Percentiles rank a stretch among this genome's conserved stretches.
These are phyloP conservation scores for Drosophila paulistorum DNA, from an alignment of 1,140 invertebrate species.

Conservation along the genomic window DNA sequence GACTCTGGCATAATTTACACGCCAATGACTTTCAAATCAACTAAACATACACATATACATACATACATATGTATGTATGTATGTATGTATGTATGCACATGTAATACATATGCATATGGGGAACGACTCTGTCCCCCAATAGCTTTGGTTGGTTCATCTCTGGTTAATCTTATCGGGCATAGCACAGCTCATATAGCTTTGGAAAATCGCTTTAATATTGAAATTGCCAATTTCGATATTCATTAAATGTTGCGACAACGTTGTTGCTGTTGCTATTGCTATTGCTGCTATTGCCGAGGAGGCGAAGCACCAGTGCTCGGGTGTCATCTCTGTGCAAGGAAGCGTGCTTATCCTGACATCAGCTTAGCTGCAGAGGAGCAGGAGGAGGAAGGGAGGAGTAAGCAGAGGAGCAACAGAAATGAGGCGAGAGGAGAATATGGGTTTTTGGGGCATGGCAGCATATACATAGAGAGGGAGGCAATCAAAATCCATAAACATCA, in stretches of 20 bases:
- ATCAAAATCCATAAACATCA: slow-evolving; percentile 80
- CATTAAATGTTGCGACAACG: slow-evolving; percentile 66
- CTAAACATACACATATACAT: slow-evolving; percentile 34
- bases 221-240: slow-evolving; percentile 80
- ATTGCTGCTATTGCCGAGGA: neutral
- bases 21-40: slow-evolving; percentile 74
- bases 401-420: neutral
- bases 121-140: neutral
- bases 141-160: slow-evolving; percentile 55
- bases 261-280: slow-evolving; percentile 30
- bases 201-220: slow-evolving; percentile 74
- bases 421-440: neutral
- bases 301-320: slow-evolving; percentile 14
- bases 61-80: no score
- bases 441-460: slow-evolving; percentile 7
- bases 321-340: slow-evolving; percentile 50
- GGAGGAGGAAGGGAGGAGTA: neutral
- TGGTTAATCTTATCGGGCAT: slow-evolving; percentile 71
- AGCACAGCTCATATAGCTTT: slow-evolving; percentile 73
- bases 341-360: slow-evolving; percentile 76
- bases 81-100: no score
- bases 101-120: slow-evolving; percentile 16
- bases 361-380: slow-evolving; percentile 33
- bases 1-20: slow-evolving; percentile 74
- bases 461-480: slow-evolving; percentile 30